These are phyloP conservation scores for Umimayanthus chanpuru DNA, from an alignment of 92 coral and sea anemone species.

Conservation along the genomic window DNA sequence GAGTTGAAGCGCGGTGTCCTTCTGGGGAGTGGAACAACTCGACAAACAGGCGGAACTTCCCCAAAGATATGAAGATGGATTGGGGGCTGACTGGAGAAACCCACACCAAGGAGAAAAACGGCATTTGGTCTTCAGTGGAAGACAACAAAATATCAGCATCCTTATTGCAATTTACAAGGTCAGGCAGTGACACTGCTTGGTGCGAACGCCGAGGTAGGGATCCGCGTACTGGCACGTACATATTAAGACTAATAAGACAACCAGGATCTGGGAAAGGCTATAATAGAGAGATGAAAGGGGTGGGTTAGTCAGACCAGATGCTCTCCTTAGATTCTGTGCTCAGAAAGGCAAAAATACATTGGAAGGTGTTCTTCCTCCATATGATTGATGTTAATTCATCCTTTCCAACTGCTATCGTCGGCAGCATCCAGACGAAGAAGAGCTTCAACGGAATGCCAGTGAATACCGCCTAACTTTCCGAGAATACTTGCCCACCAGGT, in stretches of 20 bases:
- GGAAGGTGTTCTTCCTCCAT: no score
- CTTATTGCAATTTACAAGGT: no score
- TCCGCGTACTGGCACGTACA: conserved; percentile 25
- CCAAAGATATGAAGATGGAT: no score
- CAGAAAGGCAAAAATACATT: conserved; percentile 43
- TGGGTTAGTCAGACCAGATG: conserved; percentile 52
- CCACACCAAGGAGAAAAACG: no score
- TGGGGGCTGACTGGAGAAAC: no score
- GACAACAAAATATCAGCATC: no score
- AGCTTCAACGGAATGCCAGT: conserved; percentile 13
- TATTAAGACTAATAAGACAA: conserved; percentile 13
- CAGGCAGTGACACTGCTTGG: no score
- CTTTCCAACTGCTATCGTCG: conserved; percentile 2
- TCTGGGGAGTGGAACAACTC: no score
- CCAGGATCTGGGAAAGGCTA: conserved; percentile 28
- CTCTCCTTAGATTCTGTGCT: conserved; percentile 34
- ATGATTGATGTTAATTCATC: no score
- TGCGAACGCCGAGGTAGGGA: neutral
- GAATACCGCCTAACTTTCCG: neutral
- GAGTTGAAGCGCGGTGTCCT: no score
- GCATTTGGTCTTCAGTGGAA: no score
- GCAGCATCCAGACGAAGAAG: conserved; percentile 31
- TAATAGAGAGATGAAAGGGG: conserved; percentile 49
- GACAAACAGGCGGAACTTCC: no score
- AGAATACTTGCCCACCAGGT: neutral